Base-by-base conservation (phyloP, 2,797 vertebrate genomes). In the Microctenopoma steveboyesi region DNA sequence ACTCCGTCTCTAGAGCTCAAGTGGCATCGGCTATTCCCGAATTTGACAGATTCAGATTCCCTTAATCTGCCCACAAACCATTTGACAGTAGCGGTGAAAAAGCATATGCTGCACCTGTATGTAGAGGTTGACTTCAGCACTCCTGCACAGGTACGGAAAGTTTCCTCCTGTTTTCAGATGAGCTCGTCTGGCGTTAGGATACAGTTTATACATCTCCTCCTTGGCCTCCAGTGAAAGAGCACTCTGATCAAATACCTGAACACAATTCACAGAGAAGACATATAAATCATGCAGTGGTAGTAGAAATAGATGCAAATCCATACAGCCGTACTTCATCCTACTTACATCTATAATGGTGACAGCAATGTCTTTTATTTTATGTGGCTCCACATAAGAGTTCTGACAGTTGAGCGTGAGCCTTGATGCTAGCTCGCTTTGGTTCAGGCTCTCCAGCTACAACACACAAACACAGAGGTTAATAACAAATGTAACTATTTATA, bases 191-290 rank as follows among this genome's bases (percentile, higher is more conserved):
- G 97, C 98, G 0, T 95, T 97, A 0, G 98, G 98, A 57, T 97
- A 99, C 69, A 99, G 91, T 66, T 99, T 99, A 74, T 99, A 99
- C 98, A 99, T 99, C 81, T 99, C 98, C 79, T 99, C 98, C 85
- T 99, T 99, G 2, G 98, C 98, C 85, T 99, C 97, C 0, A 95
- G 95, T 0, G 98, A 99, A 69, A 99, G 95, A 0, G 98, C 98
- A 0, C 98, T 99, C 93, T 99, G 98, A 92, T 99, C 98, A 66
- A 99, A 99, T 67, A 99, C 98, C 98, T 99, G 2, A 16, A 68
- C 15, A 54, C 6, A 39, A 35, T 30, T 18, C 15, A 47, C 14
- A 76, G 4, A 52, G 2, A 50, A 52, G 51, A 59, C 10, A 18
- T 0, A 13, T 14, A 13, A 2, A 14, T 74, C 14, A 72, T 39